Conservation (phyloP, 2,797 vertebrate genomes). For the Spinus olivaceus region DNA sequence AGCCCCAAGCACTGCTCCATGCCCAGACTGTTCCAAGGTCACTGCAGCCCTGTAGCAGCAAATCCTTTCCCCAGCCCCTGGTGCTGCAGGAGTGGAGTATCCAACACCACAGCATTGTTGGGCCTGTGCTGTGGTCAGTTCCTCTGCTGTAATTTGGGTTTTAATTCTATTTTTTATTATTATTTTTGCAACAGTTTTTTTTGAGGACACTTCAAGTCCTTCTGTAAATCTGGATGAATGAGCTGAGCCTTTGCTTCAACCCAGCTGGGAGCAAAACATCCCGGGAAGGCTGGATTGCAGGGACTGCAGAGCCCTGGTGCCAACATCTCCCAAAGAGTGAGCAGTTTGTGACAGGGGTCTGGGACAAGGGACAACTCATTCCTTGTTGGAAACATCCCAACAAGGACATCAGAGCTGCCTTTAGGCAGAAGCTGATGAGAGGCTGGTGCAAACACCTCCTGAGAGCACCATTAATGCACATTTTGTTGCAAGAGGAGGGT, state of each 20-base stretch:
- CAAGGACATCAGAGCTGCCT: neutral
- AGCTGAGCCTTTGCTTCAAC: neutral
- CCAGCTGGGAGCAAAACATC: neutral
- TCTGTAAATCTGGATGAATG: neutral
- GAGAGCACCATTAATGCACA: neutral
- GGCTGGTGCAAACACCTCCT: neutral
- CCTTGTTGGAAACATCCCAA: neutral
- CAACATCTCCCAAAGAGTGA: neutral
- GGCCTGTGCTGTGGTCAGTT: accelerated
- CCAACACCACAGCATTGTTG: accelerated
- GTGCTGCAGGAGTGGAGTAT: no score
- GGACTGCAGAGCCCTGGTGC: neutral
- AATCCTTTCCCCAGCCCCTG: neutral
- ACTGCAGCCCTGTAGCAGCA: neutral
- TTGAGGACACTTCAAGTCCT: neutral
- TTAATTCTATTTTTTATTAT: accelerated
- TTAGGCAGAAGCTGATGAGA: neutral
- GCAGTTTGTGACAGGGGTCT: neutral
- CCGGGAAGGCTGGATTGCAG: neutral
- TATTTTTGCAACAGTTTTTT: neutral
- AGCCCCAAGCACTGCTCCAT: neutral
- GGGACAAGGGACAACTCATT: neutral
- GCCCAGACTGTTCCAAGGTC: neutral
- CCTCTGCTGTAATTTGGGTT: neutral
- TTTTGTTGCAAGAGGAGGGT: neutral